These are phyloP conservation scores for Anableps anableps DNA, from an alignment of 2,797 vertebrate genomes.

Conservation along the genomic window DNA sequence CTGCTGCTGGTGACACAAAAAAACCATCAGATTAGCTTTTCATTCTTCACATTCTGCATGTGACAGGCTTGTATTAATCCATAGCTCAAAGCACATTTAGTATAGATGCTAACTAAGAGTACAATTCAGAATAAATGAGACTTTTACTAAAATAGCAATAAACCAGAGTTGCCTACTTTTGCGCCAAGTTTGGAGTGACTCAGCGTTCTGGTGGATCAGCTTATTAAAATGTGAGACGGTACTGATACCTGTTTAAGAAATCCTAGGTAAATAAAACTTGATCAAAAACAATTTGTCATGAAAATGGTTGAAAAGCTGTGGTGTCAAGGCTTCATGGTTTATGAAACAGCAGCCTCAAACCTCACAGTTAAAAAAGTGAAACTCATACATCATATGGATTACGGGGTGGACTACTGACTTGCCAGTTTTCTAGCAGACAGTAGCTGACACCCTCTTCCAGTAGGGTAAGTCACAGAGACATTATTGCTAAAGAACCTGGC, in stretches of 20 bases:
- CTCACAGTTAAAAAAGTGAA: too few relatives aligned
- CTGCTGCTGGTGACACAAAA: neutral
- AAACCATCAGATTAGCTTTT: neutral
- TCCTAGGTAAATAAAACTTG: neutral
- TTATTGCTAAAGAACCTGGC: too few relatives aligned
- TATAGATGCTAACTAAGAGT: neutral
- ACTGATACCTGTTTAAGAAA: neutral
- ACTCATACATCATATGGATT: too few relatives aligned
- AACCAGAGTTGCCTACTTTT: neutral
- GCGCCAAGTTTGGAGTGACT: neutral
- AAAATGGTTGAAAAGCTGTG: neutral
- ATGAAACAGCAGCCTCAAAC: too few relatives aligned
- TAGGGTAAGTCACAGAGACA: too few relatives aligned
- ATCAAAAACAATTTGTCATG: neutral
- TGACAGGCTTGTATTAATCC: neutral
- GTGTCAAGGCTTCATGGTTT: too few relatives aligned
- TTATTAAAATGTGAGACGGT: neutral
- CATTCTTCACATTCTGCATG: neutral
- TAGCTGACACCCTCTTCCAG: too few relatives aligned
- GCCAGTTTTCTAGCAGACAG: too few relatives aligned
- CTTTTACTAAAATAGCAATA: neutral
- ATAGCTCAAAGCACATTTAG: constrained; percentile 18
- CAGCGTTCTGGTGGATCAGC: neutral
- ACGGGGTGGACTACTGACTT: too few relatives aligned
- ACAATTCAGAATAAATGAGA: neutral